These are phyloP conservation scores for Salmo trutta DNA, from an alignment of 2,797 vertebrate species.

Conservation along the genomic window DNA sequence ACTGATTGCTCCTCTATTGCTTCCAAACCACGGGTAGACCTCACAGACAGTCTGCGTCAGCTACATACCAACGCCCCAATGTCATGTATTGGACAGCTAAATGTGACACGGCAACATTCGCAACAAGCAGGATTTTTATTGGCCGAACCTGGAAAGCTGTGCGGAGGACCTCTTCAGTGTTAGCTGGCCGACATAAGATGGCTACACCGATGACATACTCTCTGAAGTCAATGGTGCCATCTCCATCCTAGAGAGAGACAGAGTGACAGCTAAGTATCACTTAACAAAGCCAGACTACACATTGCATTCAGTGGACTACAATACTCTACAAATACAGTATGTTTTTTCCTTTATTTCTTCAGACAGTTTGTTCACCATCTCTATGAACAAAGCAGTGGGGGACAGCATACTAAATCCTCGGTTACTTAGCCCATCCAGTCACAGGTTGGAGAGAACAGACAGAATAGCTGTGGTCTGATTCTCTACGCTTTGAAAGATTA, in stretches of 20 bases:
- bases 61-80: neutral
- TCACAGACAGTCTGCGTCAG: slow-evolving; percentile 19
- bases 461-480: neutral
- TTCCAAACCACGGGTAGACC: slow-evolving; percentile 11
- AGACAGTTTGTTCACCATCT: neutral
- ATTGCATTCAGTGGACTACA: neutral
- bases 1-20: slow-evolving; percentile 45
- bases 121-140: neutral
- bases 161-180: slow-evolving; percentile 90
- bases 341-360: neutral
- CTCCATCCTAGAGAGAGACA: slow-evolving; percentile 78
- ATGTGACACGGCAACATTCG: neutral
- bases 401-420: neutral
- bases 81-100: neutral
- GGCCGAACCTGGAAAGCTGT: slow-evolving; percentile 90
- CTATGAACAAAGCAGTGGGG: neutral
- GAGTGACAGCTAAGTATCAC: neutral
- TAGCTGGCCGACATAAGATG: slow-evolving; percentile 91
- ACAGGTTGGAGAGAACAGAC: neutral
- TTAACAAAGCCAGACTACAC: neutral
- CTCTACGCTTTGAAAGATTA: neutral
- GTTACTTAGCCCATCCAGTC: neutral
- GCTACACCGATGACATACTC: slow-evolving; percentile 98
- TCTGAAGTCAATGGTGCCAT: slow-evolving; percentile 96
- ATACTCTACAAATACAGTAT: neutral